These are phyloP conservation scores for Phoenicopterus ruber DNA, from an alignment of 2,113 vertebrate genomes.

Conservation along the genomic window DNA sequence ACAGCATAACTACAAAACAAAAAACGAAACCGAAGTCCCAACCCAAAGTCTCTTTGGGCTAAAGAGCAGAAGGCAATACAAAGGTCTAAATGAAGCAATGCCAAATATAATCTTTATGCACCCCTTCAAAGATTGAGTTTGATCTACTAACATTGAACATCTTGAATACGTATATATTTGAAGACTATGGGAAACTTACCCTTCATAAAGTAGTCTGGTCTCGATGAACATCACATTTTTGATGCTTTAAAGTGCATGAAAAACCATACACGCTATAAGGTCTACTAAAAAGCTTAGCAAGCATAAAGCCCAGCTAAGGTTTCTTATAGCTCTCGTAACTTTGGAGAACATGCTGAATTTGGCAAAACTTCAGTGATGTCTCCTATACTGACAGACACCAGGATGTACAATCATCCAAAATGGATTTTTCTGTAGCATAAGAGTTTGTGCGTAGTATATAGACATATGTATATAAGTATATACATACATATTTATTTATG, in stretches of 20 bases:
- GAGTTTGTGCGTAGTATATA: not conserved
- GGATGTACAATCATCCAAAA: not conserved
- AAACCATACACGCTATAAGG: not conserved
- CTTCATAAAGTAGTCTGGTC: not conserved
- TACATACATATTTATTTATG: not conserved
- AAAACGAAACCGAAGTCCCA: not conserved
- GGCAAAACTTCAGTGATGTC: not conserved
- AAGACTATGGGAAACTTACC: not conserved
- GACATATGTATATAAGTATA: not conserved
- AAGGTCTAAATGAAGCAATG: not conserved
- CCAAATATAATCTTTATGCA: not conserved
- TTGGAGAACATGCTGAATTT: conserved; percentile 29
- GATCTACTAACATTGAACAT: not conserved
- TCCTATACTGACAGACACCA: not conserved
- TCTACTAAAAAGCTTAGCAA: conserved; percentile 38
- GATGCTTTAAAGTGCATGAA: not conserved
- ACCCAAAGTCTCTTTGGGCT: not conserved
- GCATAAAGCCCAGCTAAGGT: not conserved
- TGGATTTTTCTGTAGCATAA: not conserved
- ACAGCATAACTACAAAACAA: not conserved
- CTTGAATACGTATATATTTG: not conserved
- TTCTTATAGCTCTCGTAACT: not conserved
- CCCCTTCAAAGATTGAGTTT: not conserved
- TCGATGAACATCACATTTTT: not conserved
- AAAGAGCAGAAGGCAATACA: not conserved